Base-by-base conservation (phyloP, 2,797 vertebrate species). In the Bovichtus variegatus region DNA sequence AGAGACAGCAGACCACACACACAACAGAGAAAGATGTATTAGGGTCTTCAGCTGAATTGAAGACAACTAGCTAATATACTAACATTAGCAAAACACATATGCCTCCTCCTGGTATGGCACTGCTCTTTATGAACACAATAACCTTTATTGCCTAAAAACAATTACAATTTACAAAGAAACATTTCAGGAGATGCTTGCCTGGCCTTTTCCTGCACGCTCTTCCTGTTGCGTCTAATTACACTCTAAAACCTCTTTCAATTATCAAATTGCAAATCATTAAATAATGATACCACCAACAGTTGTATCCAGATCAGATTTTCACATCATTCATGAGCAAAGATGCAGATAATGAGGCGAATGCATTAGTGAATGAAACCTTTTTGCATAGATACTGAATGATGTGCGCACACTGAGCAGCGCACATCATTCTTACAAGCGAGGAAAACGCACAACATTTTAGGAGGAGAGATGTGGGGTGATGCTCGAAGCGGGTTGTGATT, bases 401-500 rank as follows among this genome's bases (percentile, higher is more conserved):
- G 16, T 53, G 18, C 25, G 29, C 46, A 36, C 50, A n/a, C 25
- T 29, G 38, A 55, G 7, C 27, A 4, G n/a, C 25, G 6, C 10
- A 9, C n/a, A 40, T 58, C 51, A 40, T 54, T 38, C 40, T 49
- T 4, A 19, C 1, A 9, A 23, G 23, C 0, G 5, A n/a, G 9
- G 8, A 19, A 31, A 29, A 18, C 4, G 51, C 19, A n/a, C 36
- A 36, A 5, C 53, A 44, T 44, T 44, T 44, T 44, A 41, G 23
- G 34, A 54, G 23, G 23, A 29, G 13, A 23, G 54, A 64, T 51
- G 18, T 27, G 23, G 21, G 16, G 38, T 40, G 43, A 69, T 5
- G 18, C 74, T 76, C 27, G 5, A 60, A 71, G 55, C 40, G 16
- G 54, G 40, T 31, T 65, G 67, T 60, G 71, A 57, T 71, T 68